Evolutionary conservation across 2,797 vertebrate genomes (phyloP), one percentile per base, ranked within the genome.

Genomic region (Acanthornis magna): DNA sequence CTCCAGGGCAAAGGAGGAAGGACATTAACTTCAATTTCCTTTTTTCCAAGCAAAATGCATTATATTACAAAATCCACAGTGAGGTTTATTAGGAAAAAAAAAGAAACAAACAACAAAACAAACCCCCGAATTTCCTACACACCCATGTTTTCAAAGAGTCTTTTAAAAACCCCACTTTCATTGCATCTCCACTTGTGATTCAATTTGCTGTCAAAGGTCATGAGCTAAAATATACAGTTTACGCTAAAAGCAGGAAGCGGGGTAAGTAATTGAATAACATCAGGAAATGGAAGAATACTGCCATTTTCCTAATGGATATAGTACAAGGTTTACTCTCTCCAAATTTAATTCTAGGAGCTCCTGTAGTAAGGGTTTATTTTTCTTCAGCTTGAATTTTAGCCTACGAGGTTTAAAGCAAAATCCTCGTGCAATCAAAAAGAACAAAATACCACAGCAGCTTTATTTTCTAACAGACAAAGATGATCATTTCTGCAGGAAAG

Each of bases 231-330:
- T 96, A 96, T 91, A 96, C 90, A 96, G 95, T 97, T 96, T 96
- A 95, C 45, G 19, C 92, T 95, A 96, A 95, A 96, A 95, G 96
- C 94, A 96, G 94, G 91, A 97, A 95, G 93, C 89, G 0, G 79
- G 73, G 81, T 73, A 96, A 96, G 95, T 96, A 97, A 97, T 96
- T 97, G 95, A 97, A 96, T 96, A 95, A 96, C 87, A 96, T 93
- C 90, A 95, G 97, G 96, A 97, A 97, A 95, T 93, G 91, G 95
- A 93, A 95, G 96, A 95, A 97, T 91, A 88, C 87, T 96, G 94
- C 96, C 93, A 95, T 97, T 96, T 96, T 97, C 96, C 92, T 97
- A 97, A 97, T 97, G 96, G 96, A 92, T 95, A 94, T 75, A 95
- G 95, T 93, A 96, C 94, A 90, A 95, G 96, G 92, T 96, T 96